Evolutionary conservation across 2,797 vertebrate genomes (phyloP).

Genomic region (Chloroceryle inda): DNA sequence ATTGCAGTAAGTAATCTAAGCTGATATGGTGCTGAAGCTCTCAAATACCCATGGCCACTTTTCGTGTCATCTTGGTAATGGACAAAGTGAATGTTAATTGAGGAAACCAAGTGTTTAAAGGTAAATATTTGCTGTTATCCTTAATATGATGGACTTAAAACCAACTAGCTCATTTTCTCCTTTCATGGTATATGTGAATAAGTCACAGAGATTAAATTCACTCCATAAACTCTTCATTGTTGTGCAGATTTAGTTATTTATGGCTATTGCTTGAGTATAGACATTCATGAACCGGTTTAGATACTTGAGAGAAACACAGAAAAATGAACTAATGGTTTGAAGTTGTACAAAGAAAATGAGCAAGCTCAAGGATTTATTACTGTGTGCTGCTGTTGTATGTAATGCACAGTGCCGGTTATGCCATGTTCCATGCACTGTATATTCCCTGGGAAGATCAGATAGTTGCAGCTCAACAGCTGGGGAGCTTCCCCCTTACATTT

Average conservation of each 20-base stretch:
- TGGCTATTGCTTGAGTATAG: not conserved
- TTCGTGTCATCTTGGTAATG: not conserved
- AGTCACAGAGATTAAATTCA: not conserved
- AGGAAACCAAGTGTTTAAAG: not conserved
- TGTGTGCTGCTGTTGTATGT: not conserved
- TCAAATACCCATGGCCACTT: not conserved
- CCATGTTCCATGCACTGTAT: not conserved
- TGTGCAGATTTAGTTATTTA: not conserved
- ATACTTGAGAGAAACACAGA: not conserved
- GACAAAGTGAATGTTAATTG: not conserved
- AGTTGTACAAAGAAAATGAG: not conserved
- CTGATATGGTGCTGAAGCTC: not conserved
- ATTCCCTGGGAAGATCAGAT: not conserved
- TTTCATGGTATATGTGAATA: not conserved
- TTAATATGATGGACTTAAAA: not conserved
- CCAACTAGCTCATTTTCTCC: not conserved
- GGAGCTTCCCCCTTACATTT: not conserved
- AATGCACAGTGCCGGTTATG: not conserved
- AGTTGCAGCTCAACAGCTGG: not conserved
- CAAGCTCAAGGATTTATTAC: not conserved
- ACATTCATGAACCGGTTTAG: rapidly evolving
- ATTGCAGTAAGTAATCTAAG: not conserved
- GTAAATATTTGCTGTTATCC: not conserved
- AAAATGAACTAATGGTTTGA: not conserved
- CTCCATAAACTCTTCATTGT: not conserved